Conservation (phyloP, 2,797 vertebrate genomes). For the Onychomys arenicola region DNA sequence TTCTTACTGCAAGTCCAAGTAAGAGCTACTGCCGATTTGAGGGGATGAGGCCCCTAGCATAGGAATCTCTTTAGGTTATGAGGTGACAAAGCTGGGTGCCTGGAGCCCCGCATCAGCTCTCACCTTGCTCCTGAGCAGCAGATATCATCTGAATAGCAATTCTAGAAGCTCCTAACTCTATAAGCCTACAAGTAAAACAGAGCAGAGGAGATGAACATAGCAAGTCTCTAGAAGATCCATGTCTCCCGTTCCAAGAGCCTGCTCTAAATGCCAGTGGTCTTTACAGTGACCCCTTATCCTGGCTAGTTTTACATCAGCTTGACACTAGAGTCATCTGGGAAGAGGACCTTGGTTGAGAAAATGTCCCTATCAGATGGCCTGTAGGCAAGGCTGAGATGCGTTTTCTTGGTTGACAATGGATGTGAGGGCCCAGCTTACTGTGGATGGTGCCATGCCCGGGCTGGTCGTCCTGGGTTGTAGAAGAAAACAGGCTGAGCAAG, state of each 20-base stretch:
- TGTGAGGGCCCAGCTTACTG: not conserved
- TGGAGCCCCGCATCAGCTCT: not conserved
- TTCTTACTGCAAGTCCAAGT: not conserved
- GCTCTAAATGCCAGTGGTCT: not conserved
- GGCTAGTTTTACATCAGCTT: not conserved
- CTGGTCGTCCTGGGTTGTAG: not conserved
- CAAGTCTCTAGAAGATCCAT: not conserved
- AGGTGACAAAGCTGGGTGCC: not conserved
- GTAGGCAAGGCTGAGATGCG: not conserved
- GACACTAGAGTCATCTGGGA: not conserved
- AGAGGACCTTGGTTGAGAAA: not conserved
- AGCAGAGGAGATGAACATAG: not conserved
- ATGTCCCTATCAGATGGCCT: not conserved
- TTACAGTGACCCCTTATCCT: not conserved
- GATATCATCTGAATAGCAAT: not conserved
- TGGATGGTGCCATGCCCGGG: not conserved
- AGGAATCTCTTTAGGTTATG: not conserved
- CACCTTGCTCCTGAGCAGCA: not conserved
- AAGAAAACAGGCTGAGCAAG: not conserved
- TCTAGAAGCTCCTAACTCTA: not conserved
- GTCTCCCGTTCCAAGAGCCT: not conserved
- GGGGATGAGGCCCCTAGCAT: not conserved
- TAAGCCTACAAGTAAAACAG: conserved; percentile 31
- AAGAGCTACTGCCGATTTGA: not conserved
- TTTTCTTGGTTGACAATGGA: not conserved